Evolutionary conservation across 1,140 invertebrate species (phyloP).

Genomic region (Amyelois transitella): DNA sequence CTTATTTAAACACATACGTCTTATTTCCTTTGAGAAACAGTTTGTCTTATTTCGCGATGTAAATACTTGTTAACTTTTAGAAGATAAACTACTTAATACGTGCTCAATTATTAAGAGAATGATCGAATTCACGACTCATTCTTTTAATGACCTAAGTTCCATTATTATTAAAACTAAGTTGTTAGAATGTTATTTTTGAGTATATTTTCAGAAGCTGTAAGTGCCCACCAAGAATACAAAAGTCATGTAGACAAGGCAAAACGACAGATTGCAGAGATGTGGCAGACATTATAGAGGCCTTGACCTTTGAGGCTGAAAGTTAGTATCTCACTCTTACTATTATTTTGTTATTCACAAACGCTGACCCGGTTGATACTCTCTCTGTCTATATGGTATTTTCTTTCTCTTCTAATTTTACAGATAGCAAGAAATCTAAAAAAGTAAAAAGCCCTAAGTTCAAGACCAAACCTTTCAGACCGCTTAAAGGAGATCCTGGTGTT

Average conservation of each 20-base stretch:
- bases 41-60: no score
- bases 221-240: slow-evolving; percentile 36
- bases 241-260: slow-evolving; percentile 36
- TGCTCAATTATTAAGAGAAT: no score
- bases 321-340: slow-evolving; percentile 11
- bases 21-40: no score
- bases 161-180: no score
- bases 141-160: no score
- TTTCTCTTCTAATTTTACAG: slow-evolving; percentile 17
- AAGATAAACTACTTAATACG: no score
- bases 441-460: slow-evolving; percentile 42
- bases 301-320: slow-evolving; percentile 40
- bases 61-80: no score
- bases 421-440: slow-evolving; percentile 20
- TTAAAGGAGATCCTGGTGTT: slow-evolving; percentile 45
- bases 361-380: no score
- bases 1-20: no score
- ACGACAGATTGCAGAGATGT: slow-evolving; percentile 43
- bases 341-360: no score
- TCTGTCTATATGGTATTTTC: no score
- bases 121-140: no score
- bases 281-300: slow-evolving; percentile 45
- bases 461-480: slow-evolving; percentile 40
- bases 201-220: slow-evolving; percentile 39
- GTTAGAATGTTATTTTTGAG: neutral